phyloP scores from a whole-genome alignment of 2,888 invertebrate genomes.

The Synanthedon myopaeformis region DNA sequence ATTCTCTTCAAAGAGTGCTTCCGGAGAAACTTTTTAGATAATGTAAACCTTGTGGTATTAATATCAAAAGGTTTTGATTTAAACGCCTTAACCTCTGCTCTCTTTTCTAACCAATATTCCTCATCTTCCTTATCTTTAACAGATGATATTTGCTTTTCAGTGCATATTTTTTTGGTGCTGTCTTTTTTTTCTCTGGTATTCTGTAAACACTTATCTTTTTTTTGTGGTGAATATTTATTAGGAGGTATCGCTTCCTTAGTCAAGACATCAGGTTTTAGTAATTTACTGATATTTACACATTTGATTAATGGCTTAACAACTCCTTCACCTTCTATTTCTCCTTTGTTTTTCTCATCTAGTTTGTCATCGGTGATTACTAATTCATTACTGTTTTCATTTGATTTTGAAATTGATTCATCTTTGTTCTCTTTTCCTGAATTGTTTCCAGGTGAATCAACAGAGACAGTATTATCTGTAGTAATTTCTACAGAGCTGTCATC shows the following conservation, averaged over 20 bases:
- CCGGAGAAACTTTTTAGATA: slow-evolving; percentile 26
- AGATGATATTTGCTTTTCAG: slow-evolving; percentile 4
- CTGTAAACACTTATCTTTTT: slow-evolving; percentile 6
- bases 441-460: background rate
- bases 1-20: slow-evolving; percentile 32
- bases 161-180: slow-evolving; percentile 3
- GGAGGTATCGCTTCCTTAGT: slow-evolving; percentile 6
- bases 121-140: slow-evolving; percentile 6
- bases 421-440: background rate
- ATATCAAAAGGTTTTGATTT: slow-evolving; percentile 37
- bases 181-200: slow-evolving; percentile 1
- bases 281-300: slow-evolving; percentile 49
- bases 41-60: slow-evolving; percentile 25
- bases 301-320: slow-evolving; percentile 32
- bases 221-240: slow-evolving; percentile 3
- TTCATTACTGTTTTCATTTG: background rate
- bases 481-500: too few relatives aligned
- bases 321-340: background rate
- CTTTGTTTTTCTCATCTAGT: background rate
- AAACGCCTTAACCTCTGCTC: slow-evolving; percentile 36
- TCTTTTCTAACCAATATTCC: slow-evolving; percentile 18
- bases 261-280: slow-evolving; percentile 38
- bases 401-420: background rate
- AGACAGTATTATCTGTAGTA: too few relatives aligned
- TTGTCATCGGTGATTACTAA: background rate